Conservation (phyloP, 2,797 vertebrate genomes). For the Carcharodon carcharias region DNA sequence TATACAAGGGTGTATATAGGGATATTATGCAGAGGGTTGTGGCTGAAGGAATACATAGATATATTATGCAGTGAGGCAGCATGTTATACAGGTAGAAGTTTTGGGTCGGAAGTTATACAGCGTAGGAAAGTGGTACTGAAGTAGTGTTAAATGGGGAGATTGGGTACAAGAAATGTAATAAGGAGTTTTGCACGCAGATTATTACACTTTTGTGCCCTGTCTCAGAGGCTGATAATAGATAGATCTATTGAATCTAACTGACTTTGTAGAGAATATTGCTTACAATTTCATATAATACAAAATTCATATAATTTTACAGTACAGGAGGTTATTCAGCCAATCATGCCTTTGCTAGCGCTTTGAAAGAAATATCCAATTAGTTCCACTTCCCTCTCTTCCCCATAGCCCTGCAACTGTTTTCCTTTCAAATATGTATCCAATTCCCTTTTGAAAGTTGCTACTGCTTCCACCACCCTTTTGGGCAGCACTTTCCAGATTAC, state of each 20-base stretch:
- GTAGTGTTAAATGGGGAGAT: neutral
- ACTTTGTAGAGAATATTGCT: neutral
- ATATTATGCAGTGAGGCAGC: neutral
- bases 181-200: neutral
- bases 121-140: neutral
- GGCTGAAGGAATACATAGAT: neutral
- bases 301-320: neutral
- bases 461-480: neutral
- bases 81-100: neutral
- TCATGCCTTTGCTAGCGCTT: neutral
- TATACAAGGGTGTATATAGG: neutral
- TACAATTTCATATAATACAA: neutral
- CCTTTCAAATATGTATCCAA: neutral
- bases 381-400: neutral
- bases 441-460: neutral
- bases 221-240: neutral
- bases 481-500: neutral
- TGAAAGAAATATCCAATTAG: neutral
- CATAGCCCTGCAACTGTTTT: neutral
- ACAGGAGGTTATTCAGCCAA: neutral
- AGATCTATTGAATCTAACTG: neutral
- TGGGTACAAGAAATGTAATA: neutral
- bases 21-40: neutral
- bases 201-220: neutral
- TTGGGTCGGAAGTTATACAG: neutral